Conservation (phyloP, 2,797 vertebrate species). For the Novumbra hubbsi region DNA sequence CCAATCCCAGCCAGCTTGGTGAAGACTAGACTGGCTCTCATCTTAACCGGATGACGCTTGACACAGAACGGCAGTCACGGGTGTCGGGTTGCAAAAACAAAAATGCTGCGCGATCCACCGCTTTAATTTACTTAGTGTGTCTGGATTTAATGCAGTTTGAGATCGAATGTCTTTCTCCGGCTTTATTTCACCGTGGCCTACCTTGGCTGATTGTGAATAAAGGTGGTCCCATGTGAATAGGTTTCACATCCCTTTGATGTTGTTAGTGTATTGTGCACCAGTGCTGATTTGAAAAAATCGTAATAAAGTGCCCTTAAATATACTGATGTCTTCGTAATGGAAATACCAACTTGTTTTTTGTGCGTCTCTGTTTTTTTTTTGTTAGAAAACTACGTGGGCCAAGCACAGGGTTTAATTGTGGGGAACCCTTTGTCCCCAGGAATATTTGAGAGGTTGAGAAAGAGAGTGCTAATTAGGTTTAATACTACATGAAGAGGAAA, state of each 20-base stretch:
- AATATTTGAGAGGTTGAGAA: no score
- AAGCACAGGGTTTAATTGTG: no score
- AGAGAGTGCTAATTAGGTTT: no score
- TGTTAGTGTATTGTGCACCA: neutral
- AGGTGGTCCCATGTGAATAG: neutral
- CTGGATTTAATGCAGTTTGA: neutral
- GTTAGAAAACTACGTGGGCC: no score
- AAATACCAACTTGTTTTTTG: no score
- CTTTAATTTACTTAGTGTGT: neutral
- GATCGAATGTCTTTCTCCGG: neutral
- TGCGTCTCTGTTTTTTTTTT: no score
- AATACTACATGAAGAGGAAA: no score
- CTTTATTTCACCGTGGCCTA: neutral
- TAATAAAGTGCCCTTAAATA: neutral
- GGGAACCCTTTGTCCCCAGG: no score
- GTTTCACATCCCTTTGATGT: neutral
- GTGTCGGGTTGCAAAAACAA: no score
- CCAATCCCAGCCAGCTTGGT: slow-evolving; percentile 39
- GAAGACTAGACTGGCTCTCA: slow-evolving; percentile 25
- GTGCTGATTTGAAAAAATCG: neutral
- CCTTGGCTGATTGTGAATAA: neutral
- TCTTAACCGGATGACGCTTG: slow-evolving; percentile 8
- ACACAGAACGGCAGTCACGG: no score
- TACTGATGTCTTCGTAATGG: neutral
- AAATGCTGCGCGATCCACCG: neutral